Base-by-base conservation (phyloP, 2,113 vertebrate species). In the Poeciliopsis retropinna region DNA sequence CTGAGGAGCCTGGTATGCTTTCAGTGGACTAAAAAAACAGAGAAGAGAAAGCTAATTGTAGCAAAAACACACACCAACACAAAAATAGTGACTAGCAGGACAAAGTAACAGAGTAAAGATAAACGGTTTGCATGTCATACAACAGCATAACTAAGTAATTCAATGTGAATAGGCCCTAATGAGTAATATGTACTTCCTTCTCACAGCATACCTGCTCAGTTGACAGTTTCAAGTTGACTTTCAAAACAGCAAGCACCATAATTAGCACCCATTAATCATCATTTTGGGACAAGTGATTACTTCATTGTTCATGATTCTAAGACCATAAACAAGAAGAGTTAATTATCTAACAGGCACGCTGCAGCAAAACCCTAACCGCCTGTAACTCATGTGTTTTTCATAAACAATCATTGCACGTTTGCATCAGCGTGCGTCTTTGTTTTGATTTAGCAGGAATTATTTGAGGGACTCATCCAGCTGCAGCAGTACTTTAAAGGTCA, bases 401-500 rank as follows among this genome's bases (percentile, higher is more conserved):
- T 47, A n/a, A 25, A 57, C 51, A 57, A n/a, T 57, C 51, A 3
- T 25, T 10, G 22, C 19, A n/a, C 0, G 51, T 25, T 57, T 57
- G 51, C 25, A n/a, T 57, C 51, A 57, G 51, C 22, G 3, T 57
- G 51, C 25, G 7, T n/a, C 22, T 25, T 57, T 57, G 51, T 10
- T 57, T 57, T 57, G 22, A 57, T 25, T 10, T 19, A 15, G 5
- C 7, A 57, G 8, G 25, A n/a, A 13, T 9, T 71, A 63, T 73
- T 73, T 51, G 60, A 70, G 28, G 25, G 27, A 37, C 79, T 79
- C 61, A 65, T 82, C 57, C 67, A 73, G 79, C 81, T 57, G 81
- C 84, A 60, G 66, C 80, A 78, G 80, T 60, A 69, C 78, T 90
- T 73, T 88, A 79, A 90, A 91, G 91, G 89, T 91, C 90, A 83